phyloP scores from a whole-genome alignment of 2,113 vertebrate genomes.

The Noctilio leporinus region DNA sequence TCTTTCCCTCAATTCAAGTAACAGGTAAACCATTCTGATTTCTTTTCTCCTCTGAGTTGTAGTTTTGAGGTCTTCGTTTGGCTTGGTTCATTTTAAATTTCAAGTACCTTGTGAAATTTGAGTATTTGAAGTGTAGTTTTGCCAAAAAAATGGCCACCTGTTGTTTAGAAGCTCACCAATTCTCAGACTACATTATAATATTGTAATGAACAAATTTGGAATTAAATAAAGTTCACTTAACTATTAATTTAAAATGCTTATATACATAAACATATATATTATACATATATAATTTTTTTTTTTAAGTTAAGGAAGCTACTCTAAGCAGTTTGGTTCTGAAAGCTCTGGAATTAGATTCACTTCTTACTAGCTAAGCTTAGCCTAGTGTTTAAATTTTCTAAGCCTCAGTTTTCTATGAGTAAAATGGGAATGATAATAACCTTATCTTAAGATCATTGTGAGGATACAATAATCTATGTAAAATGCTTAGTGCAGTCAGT shows the following conservation, averaged over 20 bases:
- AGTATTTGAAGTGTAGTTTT: background rate
- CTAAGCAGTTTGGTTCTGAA: background rate
- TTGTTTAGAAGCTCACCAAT: conserved; percentile 2
- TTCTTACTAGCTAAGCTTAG: background rate
- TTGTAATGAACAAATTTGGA: background rate
- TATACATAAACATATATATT: background rate
- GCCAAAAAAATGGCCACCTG: background rate
- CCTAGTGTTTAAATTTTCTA: background rate
- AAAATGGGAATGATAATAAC: background rate
- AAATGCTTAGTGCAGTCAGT: background rate
- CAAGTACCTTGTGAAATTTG: background rate
- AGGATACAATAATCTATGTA: background rate
- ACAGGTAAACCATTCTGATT: conserved; percentile 74
- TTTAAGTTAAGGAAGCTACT: background rate
- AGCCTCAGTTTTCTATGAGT: background rate
- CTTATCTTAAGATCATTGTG: background rate
- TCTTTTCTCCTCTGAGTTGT: conserved; percentile 26
- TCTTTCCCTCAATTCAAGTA: conserved; percentile 74
- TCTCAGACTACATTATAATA: background rate
- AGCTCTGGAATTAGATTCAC: background rate
- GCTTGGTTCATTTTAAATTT: background rate
- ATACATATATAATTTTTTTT: no score
- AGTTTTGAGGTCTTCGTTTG: background rate
- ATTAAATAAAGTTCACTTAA: conserved; percentile 14
- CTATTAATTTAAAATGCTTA: background rate